These are phyloP conservation scores for Ostrea denselamellosa DNA, from an alignment of 1,140 invertebrate species.

Conservation along the genomic window DNA sequence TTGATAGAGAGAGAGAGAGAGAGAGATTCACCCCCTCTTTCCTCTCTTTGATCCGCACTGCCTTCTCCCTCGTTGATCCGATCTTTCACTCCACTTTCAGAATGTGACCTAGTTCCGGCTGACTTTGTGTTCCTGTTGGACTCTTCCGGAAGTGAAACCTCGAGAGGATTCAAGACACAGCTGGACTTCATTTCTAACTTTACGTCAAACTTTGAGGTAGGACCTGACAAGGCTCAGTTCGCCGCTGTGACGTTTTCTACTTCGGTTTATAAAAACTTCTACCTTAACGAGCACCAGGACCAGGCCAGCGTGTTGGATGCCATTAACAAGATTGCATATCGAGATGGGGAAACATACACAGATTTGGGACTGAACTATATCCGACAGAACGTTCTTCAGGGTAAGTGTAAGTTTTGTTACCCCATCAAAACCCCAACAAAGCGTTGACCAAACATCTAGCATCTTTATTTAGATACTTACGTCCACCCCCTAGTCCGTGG, in stretches of 20 bases:
- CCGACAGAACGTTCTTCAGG: neutral
- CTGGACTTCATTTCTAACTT: conserved; percentile 39
- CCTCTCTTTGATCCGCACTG: too few species aligned
- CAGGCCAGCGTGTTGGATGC: conserved; percentile 4
- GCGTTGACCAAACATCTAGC: too few species aligned
- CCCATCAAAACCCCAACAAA: neutral
- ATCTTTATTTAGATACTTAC: too few species aligned
- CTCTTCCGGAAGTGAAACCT: conserved; percentile 46
- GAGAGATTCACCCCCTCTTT: too few species aligned
- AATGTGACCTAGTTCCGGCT: conserved; percentile 48
- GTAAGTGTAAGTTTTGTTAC: neutral
- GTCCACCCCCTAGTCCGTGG: too few species aligned
- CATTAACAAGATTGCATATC: conserved; percentile 41
- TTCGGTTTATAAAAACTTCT: conserved; percentile 42
- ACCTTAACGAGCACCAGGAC: conserved; percentile 34
- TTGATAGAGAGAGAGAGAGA: too few species aligned
- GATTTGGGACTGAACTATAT: conserved; percentile 44
- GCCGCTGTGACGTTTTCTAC: conserved; percentile 48
- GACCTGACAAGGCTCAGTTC: conserved; percentile 42
- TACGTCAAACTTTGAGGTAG: conserved; percentile 42
- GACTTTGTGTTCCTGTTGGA: conserved; percentile 49
- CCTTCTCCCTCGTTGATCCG: too few species aligned
- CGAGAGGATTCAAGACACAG: conserved; percentile 37
- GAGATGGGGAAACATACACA: conserved; percentile 48
- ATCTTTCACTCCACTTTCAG: conserved; percentile 4